phyloP scores from a whole-genome alignment of 2,113 vertebrate species.

The Amphilophus citrinellus region DNA sequence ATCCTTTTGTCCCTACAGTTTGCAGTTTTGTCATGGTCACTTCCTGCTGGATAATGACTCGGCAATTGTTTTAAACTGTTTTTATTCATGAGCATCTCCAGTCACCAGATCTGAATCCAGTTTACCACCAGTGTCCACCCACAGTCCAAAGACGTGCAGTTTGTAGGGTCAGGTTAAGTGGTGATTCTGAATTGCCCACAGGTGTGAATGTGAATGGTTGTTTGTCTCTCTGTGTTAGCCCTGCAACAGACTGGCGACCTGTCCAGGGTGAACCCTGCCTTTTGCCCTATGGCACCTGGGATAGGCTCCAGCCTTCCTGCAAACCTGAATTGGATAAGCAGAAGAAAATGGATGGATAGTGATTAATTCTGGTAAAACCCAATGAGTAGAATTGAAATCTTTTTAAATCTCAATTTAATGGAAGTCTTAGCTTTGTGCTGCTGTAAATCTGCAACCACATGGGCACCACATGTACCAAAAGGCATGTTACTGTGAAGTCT shows the following conservation, averaged over 20 bases:
- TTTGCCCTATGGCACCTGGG: too few species aligned
- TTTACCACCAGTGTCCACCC: too few species aligned
- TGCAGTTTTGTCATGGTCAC: background rate
- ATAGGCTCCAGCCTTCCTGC: too few species aligned
- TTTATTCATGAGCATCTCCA: background rate
- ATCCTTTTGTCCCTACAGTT: background rate
- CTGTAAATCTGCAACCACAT: conserved; percentile 7
- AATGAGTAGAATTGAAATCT: background rate
- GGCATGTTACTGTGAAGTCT: background rate
- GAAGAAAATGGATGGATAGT: too few species aligned
- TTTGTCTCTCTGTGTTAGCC: too few species aligned
- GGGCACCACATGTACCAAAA: background rate
- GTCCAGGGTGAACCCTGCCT: too few species aligned
- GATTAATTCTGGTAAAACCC: background rate
- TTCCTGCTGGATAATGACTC: background rate
- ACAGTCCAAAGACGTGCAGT: too few species aligned
- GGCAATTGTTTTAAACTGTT: background rate
- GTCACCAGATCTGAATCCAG: background rate
- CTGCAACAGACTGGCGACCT: too few species aligned
- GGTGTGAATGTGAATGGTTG: too few species aligned
- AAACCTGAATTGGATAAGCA: too few species aligned
- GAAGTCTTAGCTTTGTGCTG: background rate
- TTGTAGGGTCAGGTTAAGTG: too few species aligned
- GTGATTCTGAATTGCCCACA: too few species aligned
- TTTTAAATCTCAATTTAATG: background rate